Base-by-base conservation (phyloP, 2,888 invertebrate species). In the Harmothoe impar region DNA sequence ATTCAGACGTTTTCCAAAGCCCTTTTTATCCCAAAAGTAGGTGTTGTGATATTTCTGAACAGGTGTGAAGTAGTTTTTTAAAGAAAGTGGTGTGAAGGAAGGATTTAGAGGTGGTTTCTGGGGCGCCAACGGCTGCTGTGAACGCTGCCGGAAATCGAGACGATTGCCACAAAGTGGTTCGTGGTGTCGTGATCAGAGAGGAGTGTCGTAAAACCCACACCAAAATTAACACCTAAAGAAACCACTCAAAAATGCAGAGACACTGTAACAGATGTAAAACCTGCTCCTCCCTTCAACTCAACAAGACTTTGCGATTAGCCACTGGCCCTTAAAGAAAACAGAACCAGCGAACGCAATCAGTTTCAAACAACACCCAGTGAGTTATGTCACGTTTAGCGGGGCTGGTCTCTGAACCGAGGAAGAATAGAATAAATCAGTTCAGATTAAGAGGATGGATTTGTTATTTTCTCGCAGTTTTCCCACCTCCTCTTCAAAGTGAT, bases 11-110 rank as follows among this genome's bases (percentile, higher is more conserved):
- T 72, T 72, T 72, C 29, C 3, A 15, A 29, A 5, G 25, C 29
- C 72, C 29, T 62, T 62, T 62, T 20, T 20, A 12, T n/a, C 3
- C n/a, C 1, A 62, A 62, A 62, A 62, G 43, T 43, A 62, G 23
- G 62, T 62, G 72, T 29, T 72, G 72, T 72, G 72, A 72, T 72
- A 29, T 72, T 72, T 72, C 23, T 72, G 72, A 72, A 72, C 72
- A 72, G n/a, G 31, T 72, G 72, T 72, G 12, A 43, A 43, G 43
- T 43, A 43, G 23, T 72, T 72, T 72, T n/a, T 72, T 23, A 72
- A 23, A 72, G 1, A 29, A 15, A 72, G 3, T 72, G 25, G 72
- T 72, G 72, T 17, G 72, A 72, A 72, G 62, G 72, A 72, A 29
- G 25, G 1, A 29, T 25, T 23, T 72, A 5, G 62, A 62, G 25